phyloP scores from a whole-genome alignment of 2,797 vertebrate species.

The Hemibagrus guttatus region DNA sequence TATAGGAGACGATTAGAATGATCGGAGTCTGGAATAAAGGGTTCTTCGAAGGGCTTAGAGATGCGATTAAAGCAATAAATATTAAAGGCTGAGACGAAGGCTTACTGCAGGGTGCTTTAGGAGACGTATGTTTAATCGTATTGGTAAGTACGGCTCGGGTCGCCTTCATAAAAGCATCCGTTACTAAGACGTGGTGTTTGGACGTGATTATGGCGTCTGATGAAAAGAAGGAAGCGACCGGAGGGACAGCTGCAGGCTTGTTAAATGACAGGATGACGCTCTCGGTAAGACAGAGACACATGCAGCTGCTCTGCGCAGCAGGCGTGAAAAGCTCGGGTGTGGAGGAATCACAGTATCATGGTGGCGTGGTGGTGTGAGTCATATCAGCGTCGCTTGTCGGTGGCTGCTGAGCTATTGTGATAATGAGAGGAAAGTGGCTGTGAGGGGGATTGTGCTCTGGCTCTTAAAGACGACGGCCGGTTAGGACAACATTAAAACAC shows the following conservation, averaged over 20 bases:
- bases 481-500: slow-evolving; percentile 46
- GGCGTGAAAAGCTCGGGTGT: slow-evolving; percentile 29
- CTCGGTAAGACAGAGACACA: slow-evolving; percentile 10
- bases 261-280: slow-evolving; percentile 32
- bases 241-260: slow-evolving; percentile 39
- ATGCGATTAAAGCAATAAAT: slow-evolving; percentile 47
- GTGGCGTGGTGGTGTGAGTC: slow-evolving; percentile 48
- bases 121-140: slow-evolving; percentile 1
- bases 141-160: not conserved
- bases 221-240: not conserved
- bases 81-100: not conserved
- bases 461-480: slow-evolving; percentile 50
- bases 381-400: slow-evolving; percentile 39
- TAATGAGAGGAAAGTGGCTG: slow-evolving; percentile 58
- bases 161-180: not conserved
- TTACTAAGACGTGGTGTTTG: not conserved
- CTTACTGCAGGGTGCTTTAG: slow-evolving; percentile 1
- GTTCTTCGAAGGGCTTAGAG: slow-evolving; percentile 12
- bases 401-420: slow-evolving; percentile 47
- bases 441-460: slow-evolving; percentile 44
- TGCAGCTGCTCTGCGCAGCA: slow-evolving; percentile 8
- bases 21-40: slow-evolving; percentile 32
- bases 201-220: not conserved
- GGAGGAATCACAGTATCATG: slow-evolving; percentile 11
- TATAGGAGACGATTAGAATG: slow-evolving; percentile 43